Percentiles rank a stretch among this genome's conserved stretches.
These are phyloP conservation scores for Caloenas nicobarica DNA, from an alignment of 2,113 vertebrate genomes.

Conservation along the genomic window DNA sequence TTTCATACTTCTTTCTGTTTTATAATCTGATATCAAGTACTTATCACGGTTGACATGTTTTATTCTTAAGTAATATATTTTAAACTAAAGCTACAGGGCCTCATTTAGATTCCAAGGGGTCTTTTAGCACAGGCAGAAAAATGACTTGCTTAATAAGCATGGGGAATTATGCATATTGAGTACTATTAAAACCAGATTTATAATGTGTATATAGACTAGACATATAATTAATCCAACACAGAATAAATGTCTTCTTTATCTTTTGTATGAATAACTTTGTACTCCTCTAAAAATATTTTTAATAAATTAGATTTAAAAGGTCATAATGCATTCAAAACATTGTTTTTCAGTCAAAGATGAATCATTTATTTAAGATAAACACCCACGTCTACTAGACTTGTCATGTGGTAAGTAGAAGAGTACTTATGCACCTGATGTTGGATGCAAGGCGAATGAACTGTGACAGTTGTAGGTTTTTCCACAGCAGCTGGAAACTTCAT, in stretches of 20 bases:
- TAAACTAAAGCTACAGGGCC: background rate
- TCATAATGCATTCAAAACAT: background rate
- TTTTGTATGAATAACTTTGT: background rate
- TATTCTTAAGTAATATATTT: background rate
- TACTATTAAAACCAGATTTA: background rate
- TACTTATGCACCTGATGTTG: background rate
- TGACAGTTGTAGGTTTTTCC: background rate
- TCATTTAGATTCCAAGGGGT: background rate
- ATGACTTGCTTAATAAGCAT: background rate
- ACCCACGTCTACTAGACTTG: background rate
- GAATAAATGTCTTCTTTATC: background rate
- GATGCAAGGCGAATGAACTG: background rate
- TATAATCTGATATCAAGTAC: background rate
- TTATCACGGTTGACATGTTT: background rate
- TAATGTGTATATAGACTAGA: background rate
- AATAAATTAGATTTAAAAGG: background rate
- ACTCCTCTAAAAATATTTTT: background rate
- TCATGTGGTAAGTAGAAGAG: background rate
- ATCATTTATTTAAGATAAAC: background rate
- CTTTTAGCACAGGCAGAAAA: constrained; percentile 5
- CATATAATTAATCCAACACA: background rate
- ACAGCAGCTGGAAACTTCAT: background rate
- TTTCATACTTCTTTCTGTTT: background rate
- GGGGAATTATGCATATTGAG: background rate
- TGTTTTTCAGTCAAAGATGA: background rate